These are phyloP conservation scores for Rhineura floridana DNA, from an alignment of 2,113 vertebrate genomes.

Conservation along the genomic window DNA sequence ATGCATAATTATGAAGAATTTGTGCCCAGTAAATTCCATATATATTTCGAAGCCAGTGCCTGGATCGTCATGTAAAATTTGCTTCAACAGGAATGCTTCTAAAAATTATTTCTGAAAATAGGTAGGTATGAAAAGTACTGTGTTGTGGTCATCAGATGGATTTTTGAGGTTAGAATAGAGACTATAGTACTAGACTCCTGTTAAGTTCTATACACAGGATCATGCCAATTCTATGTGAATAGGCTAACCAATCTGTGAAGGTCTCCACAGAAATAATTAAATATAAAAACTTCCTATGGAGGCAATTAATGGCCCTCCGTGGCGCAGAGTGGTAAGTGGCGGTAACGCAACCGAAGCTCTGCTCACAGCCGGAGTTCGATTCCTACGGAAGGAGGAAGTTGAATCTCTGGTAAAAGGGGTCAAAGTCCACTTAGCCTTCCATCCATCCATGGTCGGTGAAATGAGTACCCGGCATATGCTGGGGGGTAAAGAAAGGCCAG, in stretches of 20 bases:
- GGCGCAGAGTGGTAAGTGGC: no score
- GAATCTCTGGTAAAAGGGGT: no score
- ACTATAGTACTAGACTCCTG: neutral
- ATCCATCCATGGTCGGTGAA: no score
- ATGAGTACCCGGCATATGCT: no score
- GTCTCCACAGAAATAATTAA: neutral
- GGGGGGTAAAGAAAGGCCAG: no score
- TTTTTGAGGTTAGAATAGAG: neutral
- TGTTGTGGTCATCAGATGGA: neutral
- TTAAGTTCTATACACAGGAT: neutral
- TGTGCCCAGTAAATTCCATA: neutral
- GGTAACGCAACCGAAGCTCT: no score
- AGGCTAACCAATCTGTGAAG: neutral
- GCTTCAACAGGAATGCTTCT: neutral
- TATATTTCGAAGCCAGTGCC: neutral
- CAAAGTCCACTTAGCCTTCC: no score
- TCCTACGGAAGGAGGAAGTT: no score
- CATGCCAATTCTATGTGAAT: neutral
- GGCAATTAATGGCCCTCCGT: no score
- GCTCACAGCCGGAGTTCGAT: no score
- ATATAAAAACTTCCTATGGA: neutral
- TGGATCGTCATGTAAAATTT: neutral
- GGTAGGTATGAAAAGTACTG: neutral
- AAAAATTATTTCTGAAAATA: neutral
- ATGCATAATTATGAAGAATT: neutral